Percentiles rank a stretch among this genome's conserved stretches.
Conservation (phyloP, 2,113 vertebrate species). For the Actinemys pallida region DNA sequence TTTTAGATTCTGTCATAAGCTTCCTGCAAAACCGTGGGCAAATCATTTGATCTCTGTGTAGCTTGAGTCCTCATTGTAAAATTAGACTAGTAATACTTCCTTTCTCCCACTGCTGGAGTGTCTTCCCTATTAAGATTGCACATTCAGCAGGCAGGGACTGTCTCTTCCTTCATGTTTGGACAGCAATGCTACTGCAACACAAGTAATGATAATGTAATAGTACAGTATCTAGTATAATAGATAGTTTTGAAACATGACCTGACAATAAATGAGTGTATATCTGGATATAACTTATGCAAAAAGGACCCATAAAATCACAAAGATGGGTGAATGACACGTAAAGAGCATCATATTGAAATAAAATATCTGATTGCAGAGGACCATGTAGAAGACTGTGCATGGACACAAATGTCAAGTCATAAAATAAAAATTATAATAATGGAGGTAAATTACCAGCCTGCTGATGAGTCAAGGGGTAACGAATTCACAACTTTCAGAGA, state of each 20-base stretch:
- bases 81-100: not conserved
- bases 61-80: not conserved
- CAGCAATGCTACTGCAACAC: not conserved
- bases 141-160: too few species aligned
- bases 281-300: not conserved
- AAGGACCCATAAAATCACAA: not conserved
- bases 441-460: not conserved
- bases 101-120: not conserved
- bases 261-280: not conserved
- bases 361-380: not conserved
- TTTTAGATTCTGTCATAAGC: not conserved
- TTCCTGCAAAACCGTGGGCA: too few species aligned
- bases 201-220: not conserved
- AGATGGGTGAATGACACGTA: not conserved
- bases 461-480: not conserved
- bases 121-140: not conserved
- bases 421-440: not conserved
- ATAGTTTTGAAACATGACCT: not conserved
- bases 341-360: not conserved
- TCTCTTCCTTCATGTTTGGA: not conserved
- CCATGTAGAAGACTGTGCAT: not conserved
- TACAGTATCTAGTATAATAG: not conserved
- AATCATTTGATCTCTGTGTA: not conserved
- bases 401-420: not conserved
- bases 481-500: not conserved